phyloP scores from a whole-genome alignment of 2,113 vertebrate species.

The Malurus alboscapulatus region DNA sequence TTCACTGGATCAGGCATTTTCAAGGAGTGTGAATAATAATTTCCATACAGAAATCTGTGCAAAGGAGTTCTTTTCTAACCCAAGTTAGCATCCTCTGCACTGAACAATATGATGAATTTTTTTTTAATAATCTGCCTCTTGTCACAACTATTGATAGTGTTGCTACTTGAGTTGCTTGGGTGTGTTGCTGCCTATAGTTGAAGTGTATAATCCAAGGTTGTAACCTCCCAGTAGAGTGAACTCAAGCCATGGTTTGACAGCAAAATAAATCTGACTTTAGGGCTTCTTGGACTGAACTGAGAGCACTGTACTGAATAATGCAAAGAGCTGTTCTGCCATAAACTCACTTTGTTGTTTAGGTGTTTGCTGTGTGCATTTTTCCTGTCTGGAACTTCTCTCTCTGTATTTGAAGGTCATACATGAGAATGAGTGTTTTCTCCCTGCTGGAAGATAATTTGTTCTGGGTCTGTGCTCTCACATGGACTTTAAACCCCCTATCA shows the following conservation, averaged over 20 bases:
- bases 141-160: not conserved
- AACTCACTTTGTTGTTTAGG: not conserved
- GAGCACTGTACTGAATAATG: conserved; percentile 22
- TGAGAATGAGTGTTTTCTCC: not conserved
- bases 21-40: not conserved
- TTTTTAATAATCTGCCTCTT: not conserved
- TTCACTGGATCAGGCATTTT: not conserved
- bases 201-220: not conserved
- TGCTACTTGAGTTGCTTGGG: not conserved
- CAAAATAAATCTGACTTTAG: conserved; percentile 28
- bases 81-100: not conserved
- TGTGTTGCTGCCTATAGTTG: not conserved
- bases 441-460: not conserved
- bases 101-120: not conserved
- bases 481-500: not conserved
- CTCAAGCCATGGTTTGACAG: conserved; percentile 12
- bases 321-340: not conserved
- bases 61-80: not conserved
- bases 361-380: not conserved
- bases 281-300: not conserved
- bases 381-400: not conserved
- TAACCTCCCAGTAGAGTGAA: not conserved
- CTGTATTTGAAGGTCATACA: not conserved
- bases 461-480: not conserved
- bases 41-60: not conserved